phyloP scores from a whole-genome alignment of 30 jellyfish, hydroid and myxozoan species.

The Pelagia noctiluca region DNA sequence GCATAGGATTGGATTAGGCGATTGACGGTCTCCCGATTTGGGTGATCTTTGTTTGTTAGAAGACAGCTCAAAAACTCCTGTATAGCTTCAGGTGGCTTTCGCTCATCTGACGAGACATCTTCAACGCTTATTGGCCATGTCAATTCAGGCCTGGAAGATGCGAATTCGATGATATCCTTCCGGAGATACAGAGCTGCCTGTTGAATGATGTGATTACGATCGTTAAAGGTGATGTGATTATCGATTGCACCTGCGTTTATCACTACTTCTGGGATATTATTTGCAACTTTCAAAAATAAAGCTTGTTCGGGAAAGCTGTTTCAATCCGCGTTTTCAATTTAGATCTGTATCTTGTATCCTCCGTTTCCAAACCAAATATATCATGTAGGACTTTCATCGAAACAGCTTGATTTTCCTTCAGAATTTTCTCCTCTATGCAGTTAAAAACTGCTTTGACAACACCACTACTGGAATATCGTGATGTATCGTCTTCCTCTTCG shows the following conservation, averaged over 20 bases:
- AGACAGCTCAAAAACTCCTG: background rate
- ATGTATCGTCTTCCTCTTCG: background rate
- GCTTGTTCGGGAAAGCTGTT: background rate
- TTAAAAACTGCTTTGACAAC: background rate
- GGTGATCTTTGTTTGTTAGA: background rate
- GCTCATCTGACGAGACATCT: background rate
- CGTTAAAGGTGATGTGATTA: background rate
- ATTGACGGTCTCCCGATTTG: constrained; percentile 6
- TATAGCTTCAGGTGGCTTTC: background rate
- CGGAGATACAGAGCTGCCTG: background rate
- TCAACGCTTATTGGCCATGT: background rate
- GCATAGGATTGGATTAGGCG: constrained; percentile 24
- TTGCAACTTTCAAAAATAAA: background rate
- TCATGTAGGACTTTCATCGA: background rate
- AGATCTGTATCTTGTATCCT: background rate
- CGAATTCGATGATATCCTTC: background rate
- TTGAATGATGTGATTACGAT: background rate
- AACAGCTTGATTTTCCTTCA: background rate
- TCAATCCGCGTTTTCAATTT: background rate
- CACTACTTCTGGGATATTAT: background rate
- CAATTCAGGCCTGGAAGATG: background rate
- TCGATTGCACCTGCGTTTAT: background rate
- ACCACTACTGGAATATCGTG: background rate
- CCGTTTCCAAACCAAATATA: background rate
- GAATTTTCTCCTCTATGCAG: background rate